A percentile compares a stretch with the other conserved stretches of the same genome.
phyloP scores from a whole-genome alignment of 1,140 invertebrate species.

The Lanistes nyassanus region DNA sequence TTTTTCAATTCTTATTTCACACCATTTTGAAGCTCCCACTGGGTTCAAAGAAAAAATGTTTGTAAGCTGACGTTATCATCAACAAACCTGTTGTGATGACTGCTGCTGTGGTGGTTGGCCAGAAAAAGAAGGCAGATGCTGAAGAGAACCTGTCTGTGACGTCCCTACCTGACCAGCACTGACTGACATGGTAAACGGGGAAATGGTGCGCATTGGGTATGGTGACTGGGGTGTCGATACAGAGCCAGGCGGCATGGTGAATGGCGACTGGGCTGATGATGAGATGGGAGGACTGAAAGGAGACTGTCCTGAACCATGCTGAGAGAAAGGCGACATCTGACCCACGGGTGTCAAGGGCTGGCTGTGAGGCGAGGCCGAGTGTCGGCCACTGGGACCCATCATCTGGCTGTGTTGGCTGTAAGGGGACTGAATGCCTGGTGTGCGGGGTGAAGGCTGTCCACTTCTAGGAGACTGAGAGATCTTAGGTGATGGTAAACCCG shows the following conservation, averaged over 20 bases:
- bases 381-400: slow-evolving; percentile 26
- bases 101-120: slow-evolving; percentile 8
- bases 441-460: slow-evolving; percentile 55
- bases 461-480: slow-evolving; percentile 52
- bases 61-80: too few species aligned
- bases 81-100: too few species aligned
- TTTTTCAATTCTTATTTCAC: too few species aligned
- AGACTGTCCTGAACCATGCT: slow-evolving; percentile 38
- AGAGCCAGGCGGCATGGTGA: slow-evolving; percentile 9
- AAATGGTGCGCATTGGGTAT: slow-evolving; percentile 27
- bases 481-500: slow-evolving; percentile 49
- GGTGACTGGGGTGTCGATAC: slow-evolving; percentile 35
- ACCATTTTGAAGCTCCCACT: too few species aligned
- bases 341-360: slow-evolving; percentile 39
- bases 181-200: slow-evolving; percentile 24
- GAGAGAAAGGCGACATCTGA: slow-evolving; percentile 55
- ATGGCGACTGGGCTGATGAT: slow-evolving; percentile 36
- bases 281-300: slow-evolving; percentile 46
- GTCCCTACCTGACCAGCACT: slow-evolving; percentile 38
- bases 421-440: slow-evolving; percentile 51
- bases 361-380: slow-evolving; percentile 38
- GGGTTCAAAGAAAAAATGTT: too few species aligned
- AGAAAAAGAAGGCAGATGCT: slow-evolving; percentile 5
- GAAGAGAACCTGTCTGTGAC: slow-evolving; percentile 25
- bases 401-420: slow-evolving; percentile 37